These are phyloP conservation scores for Carlito syrichta DNA, from an alignment of 2,113 vertebrate genomes.

Conservation along the genomic window DNA sequence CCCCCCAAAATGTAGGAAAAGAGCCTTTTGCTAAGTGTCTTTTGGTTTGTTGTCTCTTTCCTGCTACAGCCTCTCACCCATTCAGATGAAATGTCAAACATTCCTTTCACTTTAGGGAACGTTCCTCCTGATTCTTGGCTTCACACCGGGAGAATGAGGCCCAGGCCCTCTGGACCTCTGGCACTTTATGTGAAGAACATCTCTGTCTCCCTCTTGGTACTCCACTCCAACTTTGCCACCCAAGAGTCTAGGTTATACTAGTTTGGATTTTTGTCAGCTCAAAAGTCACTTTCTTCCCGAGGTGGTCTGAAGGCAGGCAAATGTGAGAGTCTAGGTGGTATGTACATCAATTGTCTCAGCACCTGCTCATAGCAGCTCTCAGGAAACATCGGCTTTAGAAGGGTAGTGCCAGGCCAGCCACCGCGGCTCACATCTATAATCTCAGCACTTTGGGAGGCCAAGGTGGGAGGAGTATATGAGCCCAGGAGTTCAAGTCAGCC, in stretches of 20 bases:
- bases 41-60: not conserved
- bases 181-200: not conserved
- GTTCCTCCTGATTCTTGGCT: not conserved
- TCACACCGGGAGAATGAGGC: not conserved
- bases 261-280: not conserved
- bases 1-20: not conserved
- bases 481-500: too few species aligned
- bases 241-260: not conserved
- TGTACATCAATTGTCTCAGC: accelerated
- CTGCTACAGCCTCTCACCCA: not conserved
- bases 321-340: too few species aligned
- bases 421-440: too few species aligned
- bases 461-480: too few species aligned
- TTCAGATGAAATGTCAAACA: not conserved
- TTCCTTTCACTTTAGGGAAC: not conserved
- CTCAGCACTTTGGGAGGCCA: too few species aligned
- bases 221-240: not conserved
- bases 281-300: not conserved
- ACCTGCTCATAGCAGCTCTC: not conserved
- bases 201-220: too few species aligned
- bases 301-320: not conserved
- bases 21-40: not conserved
- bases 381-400: not conserved
- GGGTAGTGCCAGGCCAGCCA: too few species aligned
- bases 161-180: not conserved